Conservation (phyloP, 1,140 invertebrate genomes). For the Lepidurus packardi region DNA sequence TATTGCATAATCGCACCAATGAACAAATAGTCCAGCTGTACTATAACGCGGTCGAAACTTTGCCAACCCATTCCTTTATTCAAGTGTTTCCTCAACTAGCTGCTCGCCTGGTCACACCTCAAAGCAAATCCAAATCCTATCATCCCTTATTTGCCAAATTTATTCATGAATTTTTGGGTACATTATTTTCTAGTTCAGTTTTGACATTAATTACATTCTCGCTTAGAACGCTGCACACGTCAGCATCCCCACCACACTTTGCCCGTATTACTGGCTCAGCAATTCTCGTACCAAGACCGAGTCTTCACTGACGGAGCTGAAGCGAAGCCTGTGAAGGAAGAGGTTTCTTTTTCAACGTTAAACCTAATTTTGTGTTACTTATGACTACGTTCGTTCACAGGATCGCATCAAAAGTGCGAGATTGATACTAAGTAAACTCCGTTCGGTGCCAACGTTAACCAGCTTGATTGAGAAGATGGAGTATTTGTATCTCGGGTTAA, state of each 20-base stretch:
- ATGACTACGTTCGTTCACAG: not conserved
- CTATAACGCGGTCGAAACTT: conserved; percentile 49
- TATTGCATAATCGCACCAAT: conserved; percentile 67
- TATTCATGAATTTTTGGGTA: conserved; percentile 35
- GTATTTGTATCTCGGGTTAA: conserved; percentile 49
- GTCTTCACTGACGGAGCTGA: not conserved
- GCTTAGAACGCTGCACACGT: not conserved
- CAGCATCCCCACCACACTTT: not conserved
- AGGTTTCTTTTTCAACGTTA: not conserved
- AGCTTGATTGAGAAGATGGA: conserved; percentile 47
- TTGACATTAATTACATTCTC: not conserved
- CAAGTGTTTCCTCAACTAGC: conserved; percentile 77
- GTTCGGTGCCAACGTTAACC: conserved; percentile 41
- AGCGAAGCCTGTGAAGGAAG: not conserved
- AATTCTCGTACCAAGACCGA: not conserved
- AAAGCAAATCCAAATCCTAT: conserved; percentile 29
- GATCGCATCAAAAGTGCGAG: conserved; percentile 46
- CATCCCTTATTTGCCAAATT: conserved; percentile 28
- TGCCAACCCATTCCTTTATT: conserved; percentile 75
- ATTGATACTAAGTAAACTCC: conserved; percentile 47
- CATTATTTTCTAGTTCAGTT: not conserved
- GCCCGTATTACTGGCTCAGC: not conserved
- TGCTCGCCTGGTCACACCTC: conserved; percentile 59
- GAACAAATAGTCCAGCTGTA: conserved; percentile 53
- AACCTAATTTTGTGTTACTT: not conserved